phyloP scores from a whole-genome alignment of 2,888 invertebrate species.

The Cantharis flavilabris region DNA sequence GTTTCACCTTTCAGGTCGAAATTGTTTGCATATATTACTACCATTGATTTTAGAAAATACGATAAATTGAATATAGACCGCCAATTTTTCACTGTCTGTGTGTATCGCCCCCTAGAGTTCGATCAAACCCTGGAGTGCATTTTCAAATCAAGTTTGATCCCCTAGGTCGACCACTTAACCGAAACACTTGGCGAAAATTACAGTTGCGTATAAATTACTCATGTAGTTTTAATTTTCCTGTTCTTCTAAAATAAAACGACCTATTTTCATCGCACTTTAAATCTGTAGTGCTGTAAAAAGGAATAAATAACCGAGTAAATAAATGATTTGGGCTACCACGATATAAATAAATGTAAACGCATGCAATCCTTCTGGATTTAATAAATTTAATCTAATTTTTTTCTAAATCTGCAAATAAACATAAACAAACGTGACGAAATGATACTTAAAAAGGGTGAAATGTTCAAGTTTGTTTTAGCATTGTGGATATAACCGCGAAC shows the following conservation, averaged over 20 bases:
- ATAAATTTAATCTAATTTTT: conserved; percentile 8
- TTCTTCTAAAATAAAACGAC: not conserved
- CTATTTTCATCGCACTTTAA: not conserved
- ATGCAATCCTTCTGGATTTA: not conserved
- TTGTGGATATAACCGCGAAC: conserved; percentile 21
- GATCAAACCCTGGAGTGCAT: conserved; percentile 49
- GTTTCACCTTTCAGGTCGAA: conserved; percentile 44
- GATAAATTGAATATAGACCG: conserved; percentile 53
- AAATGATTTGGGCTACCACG: not conserved
- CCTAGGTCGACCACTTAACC: conserved; percentile 36
- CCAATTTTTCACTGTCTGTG: conserved; percentile 53
- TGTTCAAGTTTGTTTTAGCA: conserved; percentile 11
- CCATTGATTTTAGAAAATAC: conserved; percentile 46
- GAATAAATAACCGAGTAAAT: not conserved
- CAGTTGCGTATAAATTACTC: conserved; percentile 9
- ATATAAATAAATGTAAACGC: not conserved
- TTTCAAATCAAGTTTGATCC: conserved; percentile 47
- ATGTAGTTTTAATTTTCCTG: not conserved
- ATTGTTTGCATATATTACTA: conserved; percentile 49
- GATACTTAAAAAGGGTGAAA: conserved; percentile 5
- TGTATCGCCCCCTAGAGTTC: conserved; percentile 48
- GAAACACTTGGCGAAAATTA: conserved; percentile 28
- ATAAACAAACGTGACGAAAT: conserved; percentile 3
- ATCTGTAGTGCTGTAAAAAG: not conserved
- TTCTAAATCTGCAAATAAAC: conserved; percentile 5